Evolutionary conservation across 2,888 invertebrate species (phyloP).

Genomic region (Drosophila anomalipes): DNA sequence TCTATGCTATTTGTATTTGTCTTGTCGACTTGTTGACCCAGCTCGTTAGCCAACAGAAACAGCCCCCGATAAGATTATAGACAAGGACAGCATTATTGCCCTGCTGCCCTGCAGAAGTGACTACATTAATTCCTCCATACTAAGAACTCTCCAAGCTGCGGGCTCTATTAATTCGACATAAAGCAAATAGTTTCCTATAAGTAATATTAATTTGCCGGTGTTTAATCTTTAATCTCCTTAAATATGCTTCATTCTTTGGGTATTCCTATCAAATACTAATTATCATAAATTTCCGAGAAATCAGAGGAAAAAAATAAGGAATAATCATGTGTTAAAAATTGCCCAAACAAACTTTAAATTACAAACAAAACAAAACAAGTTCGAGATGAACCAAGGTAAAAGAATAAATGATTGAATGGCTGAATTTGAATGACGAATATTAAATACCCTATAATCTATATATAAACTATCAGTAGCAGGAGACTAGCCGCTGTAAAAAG

Average conservation of each 20-base stretch:
- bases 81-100: conserved; percentile 31
- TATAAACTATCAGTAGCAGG: background rate
- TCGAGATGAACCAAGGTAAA: background rate
- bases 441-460: conserved; percentile 1
- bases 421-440: background rate
- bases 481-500: background rate
- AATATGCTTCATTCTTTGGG: background rate
- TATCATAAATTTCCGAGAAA: conserved; percentile 2
- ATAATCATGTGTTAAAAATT: background rate
- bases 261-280: conserved; percentile 16
- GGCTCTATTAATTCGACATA: conserved; percentile 29
- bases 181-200: conserved; percentile 3
- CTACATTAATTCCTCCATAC: conserved; percentile 30
- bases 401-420: background rate
- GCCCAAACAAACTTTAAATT: conserved; percentile 6
- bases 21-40: conserved; percentile 61
- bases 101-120: conserved; percentile 28
- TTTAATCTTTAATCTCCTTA: conserved; percentile 11
- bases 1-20: conserved; percentile 28
- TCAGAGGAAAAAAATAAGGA: background rate
- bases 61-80: conserved; percentile 56
- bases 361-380: conserved; percentile 26
- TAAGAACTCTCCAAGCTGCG: conserved; percentile 15
- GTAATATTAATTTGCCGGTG: background rate
- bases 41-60: conserved; percentile 45